Base-by-base conservation (phyloP, 1,140 invertebrate species). In the Drosophila nigrodunni region DNA sequence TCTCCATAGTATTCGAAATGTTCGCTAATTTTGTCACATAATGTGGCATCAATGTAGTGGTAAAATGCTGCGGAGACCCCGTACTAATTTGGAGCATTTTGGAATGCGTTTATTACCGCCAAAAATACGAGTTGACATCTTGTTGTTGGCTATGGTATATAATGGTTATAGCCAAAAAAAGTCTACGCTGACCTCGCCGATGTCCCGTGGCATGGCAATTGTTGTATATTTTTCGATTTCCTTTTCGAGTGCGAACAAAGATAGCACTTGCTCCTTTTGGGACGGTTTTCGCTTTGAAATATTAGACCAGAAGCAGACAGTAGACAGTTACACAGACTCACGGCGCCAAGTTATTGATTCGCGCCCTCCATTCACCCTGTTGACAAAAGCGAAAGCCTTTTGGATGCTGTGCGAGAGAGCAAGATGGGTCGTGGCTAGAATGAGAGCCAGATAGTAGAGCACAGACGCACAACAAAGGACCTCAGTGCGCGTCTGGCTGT, bases 271-370 rank as follows among this genome's bases (percentile, higher is more conserved):
- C 66, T 80, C 77, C 70, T 77, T 80, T 87, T 88, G 69, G 71
- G 73, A 79, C 74, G 76, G 72, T 57, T 82, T 74, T 79, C 65
- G 52, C 68, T 73, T 68, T 78, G 77, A 80, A 75, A 83, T 88
- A 88, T 88, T 89, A 85, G 78, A 89, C 80, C 85, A 89, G 69
- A 89, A 89, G 77, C 80, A 89, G 80, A 75, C 85, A 78, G 78
- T 88, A 88, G 83, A 89, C 85, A 68, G 81, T 71, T 86, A 85
- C 78, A 90, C 85, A 86, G 82, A 86, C 82, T 75, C 82, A 85
- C 65, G 90, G 90, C 90, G 90, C 90, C 90, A 91, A 77, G 69
- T 85, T 91, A 91, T 91, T 82, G 90, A 91, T 91, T 91, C 82
- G 69, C 50, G 59, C 41, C 43, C 68, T 39, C 68, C 69, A 46